Evolutionary conservation across 2,888 invertebrate genomes (phyloP).

Genomic region (Homarus gammarus): DNA sequence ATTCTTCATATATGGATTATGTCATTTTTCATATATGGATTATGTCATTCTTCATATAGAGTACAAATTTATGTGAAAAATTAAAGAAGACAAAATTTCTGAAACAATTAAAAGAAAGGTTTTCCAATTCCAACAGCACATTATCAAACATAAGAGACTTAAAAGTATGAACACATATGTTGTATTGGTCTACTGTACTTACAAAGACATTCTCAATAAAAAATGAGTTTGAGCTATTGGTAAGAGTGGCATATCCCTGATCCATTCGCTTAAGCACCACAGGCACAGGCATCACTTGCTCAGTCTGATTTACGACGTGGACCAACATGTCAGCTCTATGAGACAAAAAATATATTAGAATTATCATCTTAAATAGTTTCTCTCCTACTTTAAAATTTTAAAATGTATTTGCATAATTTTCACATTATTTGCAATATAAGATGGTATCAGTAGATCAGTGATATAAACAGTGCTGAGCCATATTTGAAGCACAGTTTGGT

Average conservation of each 20-base stretch:
- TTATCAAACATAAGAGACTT: too few relatives aligned
- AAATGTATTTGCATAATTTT: too few relatives aligned
- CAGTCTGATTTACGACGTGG: conserved; percentile 65
- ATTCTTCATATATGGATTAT: neutral
- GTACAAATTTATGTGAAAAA: too few relatives aligned
- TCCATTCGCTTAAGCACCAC: conserved; percentile 67
- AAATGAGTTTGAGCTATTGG: conserved; percentile 53
- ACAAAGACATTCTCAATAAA: conserved; percentile 86
- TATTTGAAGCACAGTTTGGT: too few relatives aligned
- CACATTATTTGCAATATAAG: too few relatives aligned
- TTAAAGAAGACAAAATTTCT: neutral
- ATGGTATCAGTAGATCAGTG: neutral
- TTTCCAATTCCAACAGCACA: too few relatives aligned
- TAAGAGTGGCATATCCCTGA: conserved; percentile 64
- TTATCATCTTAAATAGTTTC: too few relatives aligned
- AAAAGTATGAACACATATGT: too few relatives aligned
- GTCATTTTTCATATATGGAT: neutral
- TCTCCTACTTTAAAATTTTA: too few relatives aligned
- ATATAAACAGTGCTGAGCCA: neutral
- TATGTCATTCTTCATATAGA: neutral
- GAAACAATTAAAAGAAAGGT: too few relatives aligned
- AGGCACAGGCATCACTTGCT: conserved; percentile 63
- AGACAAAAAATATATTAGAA: neutral
- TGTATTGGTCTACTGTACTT: too few relatives aligned
- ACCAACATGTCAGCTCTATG: conserved; percentile 75